These are phyloP conservation scores for Esperia sulphurella DNA, from an alignment of 2,888 invertebrate species.

Conservation along the genomic window DNA sequence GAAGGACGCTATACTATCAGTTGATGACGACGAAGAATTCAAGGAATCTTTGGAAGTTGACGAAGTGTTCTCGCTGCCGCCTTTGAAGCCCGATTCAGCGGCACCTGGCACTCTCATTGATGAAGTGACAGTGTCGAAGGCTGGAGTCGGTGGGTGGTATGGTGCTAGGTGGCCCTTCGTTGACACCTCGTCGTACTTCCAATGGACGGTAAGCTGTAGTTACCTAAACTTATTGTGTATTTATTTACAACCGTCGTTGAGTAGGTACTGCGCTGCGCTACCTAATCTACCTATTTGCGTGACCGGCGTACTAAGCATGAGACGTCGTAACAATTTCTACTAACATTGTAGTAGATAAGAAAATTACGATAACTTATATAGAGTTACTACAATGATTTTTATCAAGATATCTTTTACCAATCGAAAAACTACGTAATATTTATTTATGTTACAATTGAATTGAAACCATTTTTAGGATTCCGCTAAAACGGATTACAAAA, in stretches of 20 bases:
- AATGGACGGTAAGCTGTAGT: constrained; percentile 80
- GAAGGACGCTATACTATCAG: constrained; percentile 64
- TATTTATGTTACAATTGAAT: too few species aligned
- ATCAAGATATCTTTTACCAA: too few species aligned
- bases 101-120: constrained; percentile 46
- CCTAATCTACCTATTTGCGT: constrained; percentile 24
- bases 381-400: too few species aligned
- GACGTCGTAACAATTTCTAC: background rate
- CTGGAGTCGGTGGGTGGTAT: constrained; percentile 76
- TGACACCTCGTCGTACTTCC: constrained; percentile 82
- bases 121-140: constrained; percentile 65
- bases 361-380: too few species aligned
- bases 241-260: constrained; percentile 22
- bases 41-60: constrained; percentile 69
- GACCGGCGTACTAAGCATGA: constrained; percentile 21
- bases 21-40: constrained; percentile 69
- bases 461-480: too few species aligned
- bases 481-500: too few species aligned
- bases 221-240: constrained; percentile 22
- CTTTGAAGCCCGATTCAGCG: constrained; percentile 53
- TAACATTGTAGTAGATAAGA: background rate
- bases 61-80: constrained; percentile 67
- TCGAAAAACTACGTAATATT: too few species aligned
- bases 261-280: background rate
- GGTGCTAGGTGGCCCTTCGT: constrained; percentile 82